Base-by-base conservation (phyloP, 2,888 invertebrate species). In the Pterostichus niger region DNA sequence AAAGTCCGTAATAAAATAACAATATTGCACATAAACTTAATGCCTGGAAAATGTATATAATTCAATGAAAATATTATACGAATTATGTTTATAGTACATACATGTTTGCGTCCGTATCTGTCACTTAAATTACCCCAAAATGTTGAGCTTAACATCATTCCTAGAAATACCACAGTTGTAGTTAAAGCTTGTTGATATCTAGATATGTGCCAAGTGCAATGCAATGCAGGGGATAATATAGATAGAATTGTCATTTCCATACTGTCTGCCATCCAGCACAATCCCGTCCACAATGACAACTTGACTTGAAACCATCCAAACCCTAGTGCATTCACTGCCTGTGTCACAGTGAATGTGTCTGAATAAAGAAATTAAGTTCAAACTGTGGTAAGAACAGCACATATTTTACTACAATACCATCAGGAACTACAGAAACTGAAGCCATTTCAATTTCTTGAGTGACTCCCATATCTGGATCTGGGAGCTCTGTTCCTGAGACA, bases 221-320 rank as follows among this genome's bases (percentile, higher is more conserved):
- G 97, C 78, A 99, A 91, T 0, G 98, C 97, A 10, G 98, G 98
- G 13, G 97, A 97, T 52, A 99, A 91, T 84, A 99, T 97, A 86
- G 97, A 97, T 49, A 98, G 91, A 87, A 99, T 97, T 88, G 98
- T 98, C 97, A 98, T 98, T 91, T 98, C 98, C 98, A 98, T 98
- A 81, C 98, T 97, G 89, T 98, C 98, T 0, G 98, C 97, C 98
- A 98, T 98, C 98, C 97, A 96, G 88, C 96, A 96, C 0, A 96
- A 91, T 0, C 97, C 97, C 15, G 96, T 96, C 87, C 96, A 95
- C 15, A 96, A 91, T 0, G 96, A 96, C 64, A 97, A 89, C 88
- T 96, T 96, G 0, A 96, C 96, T 93, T 97, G 97, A 88, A 97
- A 97, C 93, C 95, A 96, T 46, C 97, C 97, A 90, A 97, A 97